phyloP scores from a whole-genome alignment of 2,113 vertebrate species.

The Rhabdornis inornatus region DNA sequence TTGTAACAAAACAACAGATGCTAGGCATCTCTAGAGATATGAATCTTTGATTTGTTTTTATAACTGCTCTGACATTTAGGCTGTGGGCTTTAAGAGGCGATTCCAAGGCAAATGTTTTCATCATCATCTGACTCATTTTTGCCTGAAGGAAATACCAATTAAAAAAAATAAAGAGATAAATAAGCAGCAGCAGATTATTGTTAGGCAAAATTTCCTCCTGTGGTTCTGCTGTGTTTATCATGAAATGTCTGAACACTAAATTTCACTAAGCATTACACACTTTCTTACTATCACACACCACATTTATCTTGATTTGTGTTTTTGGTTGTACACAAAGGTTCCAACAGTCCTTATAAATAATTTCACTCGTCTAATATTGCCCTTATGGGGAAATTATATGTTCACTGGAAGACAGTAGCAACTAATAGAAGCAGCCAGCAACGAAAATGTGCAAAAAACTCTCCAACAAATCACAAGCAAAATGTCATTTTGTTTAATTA shows the following conservation, averaged over 20 bases:
- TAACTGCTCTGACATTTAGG: conserved; percentile 32
- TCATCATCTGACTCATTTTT: conserved; percentile 13
- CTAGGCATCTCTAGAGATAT: background rate
- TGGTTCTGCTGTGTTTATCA: background rate
- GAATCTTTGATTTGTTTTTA: conserved; percentile 36
- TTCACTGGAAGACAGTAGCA: background rate
- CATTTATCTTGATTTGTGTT: background rate
- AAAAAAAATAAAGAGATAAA: background rate
- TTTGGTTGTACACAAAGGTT: background rate
- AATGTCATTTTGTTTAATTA: background rate
- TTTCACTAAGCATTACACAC: background rate
- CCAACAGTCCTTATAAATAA: background rate
- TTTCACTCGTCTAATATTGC: background rate
- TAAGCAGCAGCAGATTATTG: background rate
- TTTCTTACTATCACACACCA: background rate
- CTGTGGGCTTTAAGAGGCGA: background rate
- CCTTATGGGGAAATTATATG: background rate
- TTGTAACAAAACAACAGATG: conserved; percentile 54
- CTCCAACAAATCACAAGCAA: background rate
- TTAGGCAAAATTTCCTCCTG: background rate
- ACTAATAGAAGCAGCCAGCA: background rate
- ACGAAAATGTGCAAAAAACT: background rate
- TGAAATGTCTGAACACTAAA: background rate
- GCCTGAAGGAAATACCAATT: conserved; percentile 5
- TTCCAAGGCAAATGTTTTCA: conserved; percentile 38